Conservation (phyloP, 2,113 vertebrate genomes). For the Corapipo altera region DNA sequence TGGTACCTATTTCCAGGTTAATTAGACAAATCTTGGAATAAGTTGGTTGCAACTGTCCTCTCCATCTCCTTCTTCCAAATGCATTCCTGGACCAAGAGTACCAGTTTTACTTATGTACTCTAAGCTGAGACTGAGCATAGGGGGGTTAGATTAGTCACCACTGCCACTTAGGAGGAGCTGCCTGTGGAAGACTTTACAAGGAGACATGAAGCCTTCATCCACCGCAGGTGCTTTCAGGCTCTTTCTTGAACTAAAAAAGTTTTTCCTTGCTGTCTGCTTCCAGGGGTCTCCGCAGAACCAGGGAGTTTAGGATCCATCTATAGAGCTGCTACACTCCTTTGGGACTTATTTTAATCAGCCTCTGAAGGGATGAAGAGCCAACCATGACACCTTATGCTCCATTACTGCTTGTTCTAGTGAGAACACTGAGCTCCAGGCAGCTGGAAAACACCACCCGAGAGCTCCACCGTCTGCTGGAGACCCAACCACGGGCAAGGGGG, state of each 20-base stretch:
- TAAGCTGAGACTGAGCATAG: neutral
- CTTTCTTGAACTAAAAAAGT: neutral
- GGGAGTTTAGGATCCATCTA: neutral
- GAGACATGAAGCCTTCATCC: neutral
- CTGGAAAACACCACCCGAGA: neutral
- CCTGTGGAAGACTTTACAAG: neutral
- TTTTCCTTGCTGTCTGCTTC: neutral
- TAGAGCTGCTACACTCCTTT: neutral
- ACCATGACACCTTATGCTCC: fast-evolving
- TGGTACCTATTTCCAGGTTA: neutral
- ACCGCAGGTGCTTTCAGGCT: neutral
- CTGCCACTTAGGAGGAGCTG: neutral
- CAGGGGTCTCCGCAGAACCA: neutral
- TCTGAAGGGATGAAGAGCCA: neutral
- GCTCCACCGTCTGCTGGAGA: neutral
- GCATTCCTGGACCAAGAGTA: neutral
- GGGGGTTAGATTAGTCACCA: too few relatives aligned
- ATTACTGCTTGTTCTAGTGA: fast-evolving
- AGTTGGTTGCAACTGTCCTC: neutral
- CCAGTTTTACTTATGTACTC: fast-evolving
- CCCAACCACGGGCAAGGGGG: neutral
- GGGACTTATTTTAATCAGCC: neutral
- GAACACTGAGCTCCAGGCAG: neutral
- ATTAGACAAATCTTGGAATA: neutral
- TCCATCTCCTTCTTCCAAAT: neutral